Evolutionary conservation across 2,797 vertebrate genomes (phyloP), one percentile per base, ranked within the genome.

Genomic region (Dicrostonyx torquatus): DNA sequence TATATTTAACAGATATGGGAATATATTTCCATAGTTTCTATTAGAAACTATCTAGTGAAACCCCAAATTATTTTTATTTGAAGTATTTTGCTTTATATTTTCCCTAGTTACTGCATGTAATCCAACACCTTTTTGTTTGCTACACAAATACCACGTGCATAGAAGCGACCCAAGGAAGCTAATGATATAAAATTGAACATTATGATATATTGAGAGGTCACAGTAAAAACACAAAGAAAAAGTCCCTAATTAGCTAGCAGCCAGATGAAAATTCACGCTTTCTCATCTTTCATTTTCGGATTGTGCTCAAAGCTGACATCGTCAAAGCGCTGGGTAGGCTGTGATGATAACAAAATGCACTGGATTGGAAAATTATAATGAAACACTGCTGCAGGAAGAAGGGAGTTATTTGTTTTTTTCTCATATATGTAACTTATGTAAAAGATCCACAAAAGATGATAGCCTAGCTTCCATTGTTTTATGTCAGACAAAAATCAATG

Each of bases 101-200:
- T 96, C 43, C 17, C 75, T 92, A 58, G 17, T 94, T 92, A 83
- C 18, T 86, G 4, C 4, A 50, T 76, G 17, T 89, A 8, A 24
- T 58, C 53, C 43, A 72, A 66, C 60, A 45, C 15, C 18, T 66
- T 55, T 76, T 89, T 68, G 43, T 50, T 92, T 79, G 14, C 40
- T 90, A 1, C 37, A 55, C 82, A 68, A 88, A 45, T 72, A 45
- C 2, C 53, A 7, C 7, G 50, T 50, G 26, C 75, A 24, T 58
- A 50, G 64, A 34, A 76, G 2, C 50, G 2, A 80, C 10, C 37
- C 37, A 66, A 92, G 64, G 4, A 94, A 87, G 60, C 58, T 84
- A 29, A 78, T 66, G 29, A 40, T 83, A 29, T 45, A 76, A 93
- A 93, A 92, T n/a, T 89, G 22, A 93, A 78, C 86, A 89, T 64